Evolutionary conservation across 2,113 vertebrate genomes (phyloP).

Genomic region (Diadophis punctatus): DNA sequence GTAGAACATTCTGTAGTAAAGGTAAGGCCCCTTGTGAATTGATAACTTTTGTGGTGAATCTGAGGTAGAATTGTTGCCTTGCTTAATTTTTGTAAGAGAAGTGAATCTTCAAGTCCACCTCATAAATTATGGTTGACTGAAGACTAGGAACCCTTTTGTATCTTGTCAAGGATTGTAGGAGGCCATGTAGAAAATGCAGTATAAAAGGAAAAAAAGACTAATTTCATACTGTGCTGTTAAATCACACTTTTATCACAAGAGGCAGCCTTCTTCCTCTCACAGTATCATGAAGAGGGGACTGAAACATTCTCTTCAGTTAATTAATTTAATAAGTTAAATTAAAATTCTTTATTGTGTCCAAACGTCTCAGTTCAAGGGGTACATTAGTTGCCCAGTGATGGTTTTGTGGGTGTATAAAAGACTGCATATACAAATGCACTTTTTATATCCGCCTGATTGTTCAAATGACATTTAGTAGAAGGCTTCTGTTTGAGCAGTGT

Average conservation of each 20-base stretch:
- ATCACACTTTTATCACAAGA: not conserved
- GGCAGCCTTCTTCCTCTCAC: not conserved
- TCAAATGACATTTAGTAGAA: not conserved
- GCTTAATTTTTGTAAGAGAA: not conserved
- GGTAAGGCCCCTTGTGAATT: constrained; percentile 76
- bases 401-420: not conserved
- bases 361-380: not conserved
- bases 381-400: too few species aligned
- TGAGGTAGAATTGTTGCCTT: not conserved
- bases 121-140: not conserved
- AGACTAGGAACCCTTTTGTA: not conserved
- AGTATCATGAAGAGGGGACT: not conserved
- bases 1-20: constrained; percentile 93
- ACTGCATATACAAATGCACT: not conserved
- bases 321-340: not conserved
- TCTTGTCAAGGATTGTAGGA: not conserved
- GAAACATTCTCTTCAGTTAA: not conserved
- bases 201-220: not conserved
- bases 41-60: constrained; percentile 56
- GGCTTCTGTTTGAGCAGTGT: not conserved
- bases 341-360: not conserved
- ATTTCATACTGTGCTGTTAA: not conserved
- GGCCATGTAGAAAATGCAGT: not conserved
- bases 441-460: not conserved
- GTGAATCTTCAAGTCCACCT: not conserved